Evolutionary conservation across 2,797 vertebrate genomes (phyloP), one percentile per base, ranked within the genome.

Genomic region (Phataginus tetradactyla): DNA sequence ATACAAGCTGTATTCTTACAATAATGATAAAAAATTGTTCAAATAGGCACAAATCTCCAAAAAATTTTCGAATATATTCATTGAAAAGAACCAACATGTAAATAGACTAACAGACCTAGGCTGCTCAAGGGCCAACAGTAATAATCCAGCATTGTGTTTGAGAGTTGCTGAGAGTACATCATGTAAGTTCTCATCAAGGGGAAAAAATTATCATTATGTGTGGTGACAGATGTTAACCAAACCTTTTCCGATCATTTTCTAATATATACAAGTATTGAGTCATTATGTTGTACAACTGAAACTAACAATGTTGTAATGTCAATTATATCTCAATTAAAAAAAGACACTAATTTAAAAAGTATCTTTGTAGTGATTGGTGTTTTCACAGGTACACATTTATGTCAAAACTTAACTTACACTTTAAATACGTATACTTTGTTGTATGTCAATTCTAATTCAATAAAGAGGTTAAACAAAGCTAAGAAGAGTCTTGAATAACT

Each of bases 391-490:
- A 0, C 29, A 87, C 7, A 78, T 18, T 63, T 92, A 64, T 0
- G 10, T 79, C 59, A 91, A 91, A 93, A 78, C 34, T 59, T 83
- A 71, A 85, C 9, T 93, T 37, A 83, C 23, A 37, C 12, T 68
- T 87, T 74, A 87, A 94, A 83, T 78, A 78, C 20, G 5, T 57
- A 86, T 29, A 89, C 3, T 85, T 79, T 71, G 75, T 7, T 63
- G 21, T 20, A 86, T 53, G 69, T 78, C 37, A 74, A 71, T 75
- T 69, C 59, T 84, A 88, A 96, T 66, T 94, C 78, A 86, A 77
- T 55, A 91, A 59, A 78, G 7, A 32, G 91, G 3, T 78, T 21
- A 63, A 55, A 85, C 66, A 57, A 64, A 85, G 20, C 49, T 84
- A 75, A 81, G 63, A n/a, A n/a, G 4, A 91, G 49, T 49, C 39